Evolutionary conservation across 1,140 invertebrate species (phyloP), one percentile per base, ranked within the genome.

Genomic region (Centruroides sculpturatus): DNA sequence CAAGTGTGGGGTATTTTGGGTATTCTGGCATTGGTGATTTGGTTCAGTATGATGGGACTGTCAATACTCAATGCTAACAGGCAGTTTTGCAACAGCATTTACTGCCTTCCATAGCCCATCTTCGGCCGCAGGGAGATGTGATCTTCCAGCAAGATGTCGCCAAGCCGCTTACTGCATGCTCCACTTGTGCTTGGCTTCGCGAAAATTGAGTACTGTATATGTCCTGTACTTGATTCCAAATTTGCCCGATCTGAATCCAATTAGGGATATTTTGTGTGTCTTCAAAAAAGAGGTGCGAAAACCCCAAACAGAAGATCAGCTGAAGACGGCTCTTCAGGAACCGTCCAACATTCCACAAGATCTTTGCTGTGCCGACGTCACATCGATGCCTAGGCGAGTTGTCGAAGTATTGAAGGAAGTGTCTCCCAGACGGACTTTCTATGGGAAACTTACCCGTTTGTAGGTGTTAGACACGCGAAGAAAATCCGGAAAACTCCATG

Each of bases 21-120:
- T 41, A 5, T 41, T 41, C 41, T 41, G 41, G 41, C 5, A 41
- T 3, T 6, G 41, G 41, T 41, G 41, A 41, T 41, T 41, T 41
- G 41, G 41, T 41, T 41, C 41, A 5, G 41, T 41, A 41, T 99
- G 41, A 41, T 41, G 41, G 41, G 41, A 6, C 6, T 13, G 5
- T 51, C 23, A n/a, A n/a, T 34, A 8, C 41, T 6, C 41, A 41
- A 41, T 23, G 41, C 8, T 41, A 41, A 5, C 41, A 41, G 8
- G 41, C 5, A 41, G 8, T 41, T 8, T 41, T 51, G 50, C 5
- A 51, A 51, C 50, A 51, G 10, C 23, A 51, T 51, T 51, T 51
- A 6, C 23, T n/a, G 12, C 10, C 12, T 51, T 34, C 3, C 5
- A 5, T 51, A 11, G 12, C 5, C 23, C 5, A 23, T 11, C 12